A percentile compares a stretch with the other conserved stretches of the same genome.
Conservation (phyloP, 2,888 invertebrate species). For the Apamea anceps region DNA sequence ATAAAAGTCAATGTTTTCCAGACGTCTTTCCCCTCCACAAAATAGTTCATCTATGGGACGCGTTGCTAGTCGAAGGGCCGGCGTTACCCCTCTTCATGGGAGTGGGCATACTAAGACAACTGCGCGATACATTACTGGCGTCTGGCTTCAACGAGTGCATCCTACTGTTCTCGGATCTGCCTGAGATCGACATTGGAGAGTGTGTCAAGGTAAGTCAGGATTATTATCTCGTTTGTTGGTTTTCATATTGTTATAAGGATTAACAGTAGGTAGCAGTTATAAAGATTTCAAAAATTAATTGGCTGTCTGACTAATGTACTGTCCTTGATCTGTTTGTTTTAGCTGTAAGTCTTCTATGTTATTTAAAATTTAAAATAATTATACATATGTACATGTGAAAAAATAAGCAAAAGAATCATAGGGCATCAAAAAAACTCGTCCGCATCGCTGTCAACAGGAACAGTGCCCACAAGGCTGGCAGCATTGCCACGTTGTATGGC, state of each 20-base stretch:
- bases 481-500: too few species aligned
- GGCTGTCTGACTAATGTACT: too few species aligned
- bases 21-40: conserved; percentile 99
- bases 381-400: too few species aligned
- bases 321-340: too few species aligned
- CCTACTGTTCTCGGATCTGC: conserved; percentile 99
- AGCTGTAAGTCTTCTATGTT: too few species aligned
- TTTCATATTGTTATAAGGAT: not conserved
- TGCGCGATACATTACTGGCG: conserved; percentile 94
- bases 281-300: not conserved
- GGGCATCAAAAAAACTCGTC: too few species aligned
- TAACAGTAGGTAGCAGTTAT: not conserved
- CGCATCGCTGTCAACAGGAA: too few species aligned
- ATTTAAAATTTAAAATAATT: too few species aligned
- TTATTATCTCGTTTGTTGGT: conserved; percentile 7
- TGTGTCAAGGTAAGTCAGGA: conserved; percentile 83
- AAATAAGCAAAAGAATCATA: too few species aligned
- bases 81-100: conserved; percentile 98
- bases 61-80: conserved; percentile 97
- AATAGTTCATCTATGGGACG: conserved; percentile 99
- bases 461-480: too few species aligned
- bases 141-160: conserved; percentile 99
- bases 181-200: conserved; percentile 98
- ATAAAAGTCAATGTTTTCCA: conserved; percentile 75
- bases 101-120: conserved; percentile 96